Evolutionary conservation across 1,140 invertebrate genomes (phyloP), one percentile per base, ranked within the genome.

Genomic region (Cotesia vestalis): DNA sequence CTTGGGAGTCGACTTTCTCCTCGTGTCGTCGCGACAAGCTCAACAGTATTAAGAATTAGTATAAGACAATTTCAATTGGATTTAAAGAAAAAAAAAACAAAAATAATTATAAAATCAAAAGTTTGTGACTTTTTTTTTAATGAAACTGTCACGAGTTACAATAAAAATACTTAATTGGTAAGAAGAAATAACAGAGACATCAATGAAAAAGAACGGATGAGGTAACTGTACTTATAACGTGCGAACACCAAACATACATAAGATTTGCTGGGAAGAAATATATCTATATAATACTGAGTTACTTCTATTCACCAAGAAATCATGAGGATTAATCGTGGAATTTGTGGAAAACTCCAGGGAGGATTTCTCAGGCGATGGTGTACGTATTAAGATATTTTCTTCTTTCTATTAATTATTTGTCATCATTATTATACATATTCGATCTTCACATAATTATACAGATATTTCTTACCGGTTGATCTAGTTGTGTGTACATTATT

Each of bases 281-380:
- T 20, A 69, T 35, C 46, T 27, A 55, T 35, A 61, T 57, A 14
- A 53, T 17, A 12, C 46, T 34, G 72, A 12, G 27, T 27, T 27
- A 27, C 27, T 27, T 27, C 27, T 27, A 27, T 27, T 27, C 27
- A 27, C 27, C 14, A 35, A 61, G 46, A 61, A 72, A 76, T 75
- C 9, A 86, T 86, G 85, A 86, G 84, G 74, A 83, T 86, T 53
- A 80, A 86, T 68, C 83, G 84, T 11, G 83, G 84, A 70, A 84
- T 86, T 71, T 86, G 85, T 75, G 80, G 84, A 1, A 86, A 86
- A 74, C 77, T 86, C 8, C 85, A 86, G 72, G 82, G 84, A 36
- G 84, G 85, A 74, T 86, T 86, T 68, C 80, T 86, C 27, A 78
- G 83, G 53, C 84, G 85, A 76, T 86, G 84, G 84, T 86, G 85